Percentiles rank a stretch among this genome's conserved stretches.
Conservation (phyloP, 2,888 invertebrate species). For the Eutolmus rufibarbis region DNA sequence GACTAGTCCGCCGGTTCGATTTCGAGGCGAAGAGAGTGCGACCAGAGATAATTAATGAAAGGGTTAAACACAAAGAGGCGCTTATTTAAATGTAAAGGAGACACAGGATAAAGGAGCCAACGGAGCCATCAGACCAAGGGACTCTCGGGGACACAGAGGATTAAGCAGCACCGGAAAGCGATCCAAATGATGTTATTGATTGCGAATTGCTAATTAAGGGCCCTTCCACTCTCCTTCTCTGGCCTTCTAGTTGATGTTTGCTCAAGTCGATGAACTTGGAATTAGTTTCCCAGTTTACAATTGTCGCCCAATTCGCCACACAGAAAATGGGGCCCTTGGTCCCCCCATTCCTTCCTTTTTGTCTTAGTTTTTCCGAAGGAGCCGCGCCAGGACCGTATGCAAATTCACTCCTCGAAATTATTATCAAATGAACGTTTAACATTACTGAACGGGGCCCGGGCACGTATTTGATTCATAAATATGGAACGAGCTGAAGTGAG, state of each 20-base stretch:
- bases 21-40: slow-evolving; percentile 32
- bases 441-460: slow-evolving; percentile 18
- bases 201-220: slow-evolving; percentile 49
- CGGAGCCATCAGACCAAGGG: slow-evolving; percentile 35
- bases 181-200: slow-evolving; percentile 49
- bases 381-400: slow-evolving; percentile 25
- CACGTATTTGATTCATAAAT: slow-evolving; percentile 42
- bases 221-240: slow-evolving; percentile 41
- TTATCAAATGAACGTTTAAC: slow-evolving; percentile 40
- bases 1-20: slow-evolving; percentile 40
- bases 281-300: slow-evolving; percentile 47
- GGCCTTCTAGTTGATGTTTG: slow-evolving; percentile 38
- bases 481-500: slow-evolving; percentile 35
- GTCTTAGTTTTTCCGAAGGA: slow-evolving; percentile 36
- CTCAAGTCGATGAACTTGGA: slow-evolving; percentile 48
- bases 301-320: slow-evolving; percentile 40
- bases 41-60: slow-evolving; percentile 44
- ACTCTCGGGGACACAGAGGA: slow-evolving; percentile 35
- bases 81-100: slow-evolving; percentile 43
- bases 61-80: slow-evolving; percentile 43
- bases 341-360: not conserved
- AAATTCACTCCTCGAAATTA: slow-evolving; percentile 36
- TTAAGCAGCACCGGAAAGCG: slow-evolving; percentile 45
- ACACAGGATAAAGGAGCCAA: slow-evolving; percentile 40
- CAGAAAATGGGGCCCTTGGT: not conserved